Evolutionary conservation across 2,113 vertebrate species (phyloP), one percentile per base, ranked within the genome.

Genomic region (Cebidichthys violaceus): DNA sequence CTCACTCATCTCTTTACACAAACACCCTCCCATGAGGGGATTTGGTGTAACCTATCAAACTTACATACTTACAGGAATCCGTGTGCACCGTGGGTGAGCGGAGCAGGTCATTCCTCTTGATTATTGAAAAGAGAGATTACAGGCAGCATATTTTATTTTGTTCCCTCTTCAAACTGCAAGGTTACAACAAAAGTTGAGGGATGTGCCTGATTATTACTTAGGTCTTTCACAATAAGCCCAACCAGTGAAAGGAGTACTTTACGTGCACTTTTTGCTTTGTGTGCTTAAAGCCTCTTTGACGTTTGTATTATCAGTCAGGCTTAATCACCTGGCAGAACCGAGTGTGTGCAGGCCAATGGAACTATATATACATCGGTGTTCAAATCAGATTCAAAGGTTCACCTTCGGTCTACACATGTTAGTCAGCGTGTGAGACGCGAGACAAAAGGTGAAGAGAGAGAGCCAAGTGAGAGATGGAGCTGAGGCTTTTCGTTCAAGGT

Each of bases 21-120:
- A 92, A 88, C 89, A 89, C 77, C 65, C 68, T 90, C 83, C 90
- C 75, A 86, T 87, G 81, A 87, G 80, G 86, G 90, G 93, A 93
- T 93, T 94, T 93, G 86, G 90, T 93, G 86, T 85, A 88, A 89
- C 83, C 83, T 78, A 90, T 91, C 88, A 92, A 92, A 93, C 89
- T 33, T 84, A 92, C 91, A 89, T 92, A 74, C 90, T 93, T 93
- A 87, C 87, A 87, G 90, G 84, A 93, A 90, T 87, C 66, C 0
- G 67, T 82, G 87, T 87, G 68, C 65, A 79, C 71, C 83, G 67
- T 24, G 52, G 57, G 72, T 73, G 64, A 88, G 60, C 67, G 70
- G 69, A 70, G 43, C 39, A 43, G 76, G 81, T 79, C 86, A 85
- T 81, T 78, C 78, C 72, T 91, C 75, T 54, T 64, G 24, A 81